phyloP scores from a whole-genome alignment of 2,888 invertebrate genomes.

The Adela reaumurella region DNA sequence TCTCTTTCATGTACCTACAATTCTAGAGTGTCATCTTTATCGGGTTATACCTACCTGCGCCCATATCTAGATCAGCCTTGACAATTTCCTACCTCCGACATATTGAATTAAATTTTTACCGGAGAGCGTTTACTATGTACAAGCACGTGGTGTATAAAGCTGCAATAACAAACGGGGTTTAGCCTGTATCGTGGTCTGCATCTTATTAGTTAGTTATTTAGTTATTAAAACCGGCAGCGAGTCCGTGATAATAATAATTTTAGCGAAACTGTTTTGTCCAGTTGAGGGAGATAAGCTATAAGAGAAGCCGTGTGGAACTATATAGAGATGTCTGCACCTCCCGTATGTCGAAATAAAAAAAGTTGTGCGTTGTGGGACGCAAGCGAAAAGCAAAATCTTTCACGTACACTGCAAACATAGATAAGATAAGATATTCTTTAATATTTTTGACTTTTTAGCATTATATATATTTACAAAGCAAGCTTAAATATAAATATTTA shows the following conservation, averaged over 20 bases:
- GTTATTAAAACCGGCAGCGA: not conserved
- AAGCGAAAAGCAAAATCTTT: too few species aligned
- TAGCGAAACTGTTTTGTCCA: slow-evolving; percentile 4
- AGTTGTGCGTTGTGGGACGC: too few species aligned
- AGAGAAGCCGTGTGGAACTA: not conserved
- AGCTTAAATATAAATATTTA: too few species aligned
- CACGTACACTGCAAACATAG: too few species aligned
- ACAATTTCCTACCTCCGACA: not conserved
- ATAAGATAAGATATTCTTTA: too few species aligned
- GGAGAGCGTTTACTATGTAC: not conserved
- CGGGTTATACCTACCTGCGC: too few species aligned
- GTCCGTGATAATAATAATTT: slow-evolving; percentile 6
- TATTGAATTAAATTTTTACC: not conserved
- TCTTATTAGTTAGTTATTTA: not conserved
- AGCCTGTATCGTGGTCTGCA: not conserved
- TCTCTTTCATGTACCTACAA: too few species aligned
- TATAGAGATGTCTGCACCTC: not conserved
- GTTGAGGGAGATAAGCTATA: not conserved
- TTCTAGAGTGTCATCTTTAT: too few species aligned
- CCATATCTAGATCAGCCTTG: too few species aligned
- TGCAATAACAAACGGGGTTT: not conserved
- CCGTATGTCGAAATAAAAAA: too few species aligned
- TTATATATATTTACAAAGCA: too few species aligned
- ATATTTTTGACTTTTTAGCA: too few species aligned
- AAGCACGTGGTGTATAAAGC: not conserved